These are phyloP conservation scores for Drosophila macrospina DNA, from an alignment of 2,888 invertebrate species.

Conservation along the genomic window DNA sequence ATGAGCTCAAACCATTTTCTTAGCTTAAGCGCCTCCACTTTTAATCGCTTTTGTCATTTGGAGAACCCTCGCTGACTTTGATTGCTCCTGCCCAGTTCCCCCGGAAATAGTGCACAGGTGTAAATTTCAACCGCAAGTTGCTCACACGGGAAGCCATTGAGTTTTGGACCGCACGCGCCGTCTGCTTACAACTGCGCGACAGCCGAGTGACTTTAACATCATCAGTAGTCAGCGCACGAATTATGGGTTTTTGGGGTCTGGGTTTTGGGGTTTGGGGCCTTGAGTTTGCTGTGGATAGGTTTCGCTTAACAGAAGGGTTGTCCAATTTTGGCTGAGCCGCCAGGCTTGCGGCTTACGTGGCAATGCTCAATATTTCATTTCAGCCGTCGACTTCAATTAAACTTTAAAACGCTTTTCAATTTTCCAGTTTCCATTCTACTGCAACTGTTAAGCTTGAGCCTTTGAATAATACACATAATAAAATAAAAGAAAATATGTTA, in stretches of 20 bases:
- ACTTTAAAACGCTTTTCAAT: slow-evolving; percentile 27
- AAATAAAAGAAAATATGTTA: too few species aligned
- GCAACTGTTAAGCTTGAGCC: not conserved
- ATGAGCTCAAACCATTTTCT: not conserved
- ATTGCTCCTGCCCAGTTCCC: not conserved
- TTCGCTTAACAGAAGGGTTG: slow-evolving; percentile 25
- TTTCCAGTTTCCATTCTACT: slow-evolving; percentile 6
- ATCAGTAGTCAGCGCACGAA: slow-evolving; percentile 66
- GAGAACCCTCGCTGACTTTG: not conserved
- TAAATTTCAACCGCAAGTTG: slow-evolving; percentile 57
- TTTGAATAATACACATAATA: too few species aligned
- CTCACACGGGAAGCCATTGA: slow-evolving; percentile 44
- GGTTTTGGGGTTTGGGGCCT: too few species aligned
- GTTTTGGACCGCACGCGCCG: slow-evolving; percentile 60
- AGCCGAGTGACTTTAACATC: slow-evolving; percentile 44
- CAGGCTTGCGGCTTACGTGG: slow-evolving; percentile 10
- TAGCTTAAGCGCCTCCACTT: not conserved
- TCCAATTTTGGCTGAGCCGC: slow-evolving; percentile 12
- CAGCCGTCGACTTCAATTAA: slow-evolving; percentile 15
- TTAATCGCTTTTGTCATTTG: slow-evolving; percentile 26
- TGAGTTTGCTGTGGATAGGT: not conserved
- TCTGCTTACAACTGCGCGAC: slow-evolving; percentile 55
- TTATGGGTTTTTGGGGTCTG: slow-evolving; percentile 6
- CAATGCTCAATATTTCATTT: slow-evolving; percentile 34
- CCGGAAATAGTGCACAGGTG: slow-evolving; percentile 51